phyloP scores from a whole-genome alignment of 2,113 vertebrate species.

The Panthera uncia region DNA sequence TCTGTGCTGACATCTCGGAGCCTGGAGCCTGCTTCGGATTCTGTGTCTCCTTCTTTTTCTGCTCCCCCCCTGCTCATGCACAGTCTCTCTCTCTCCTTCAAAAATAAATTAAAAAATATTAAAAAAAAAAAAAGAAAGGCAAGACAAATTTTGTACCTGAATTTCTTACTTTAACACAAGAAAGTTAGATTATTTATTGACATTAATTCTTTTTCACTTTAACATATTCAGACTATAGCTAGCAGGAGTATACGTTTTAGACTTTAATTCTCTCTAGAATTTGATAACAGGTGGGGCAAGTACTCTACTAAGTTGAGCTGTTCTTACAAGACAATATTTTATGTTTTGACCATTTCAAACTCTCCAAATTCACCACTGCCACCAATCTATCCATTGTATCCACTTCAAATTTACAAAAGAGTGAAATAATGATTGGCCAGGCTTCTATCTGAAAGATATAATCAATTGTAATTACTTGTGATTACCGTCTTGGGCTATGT shows the following conservation, averaged over 20 bases:
- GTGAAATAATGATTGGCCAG: neutral
- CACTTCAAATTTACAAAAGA: neutral
- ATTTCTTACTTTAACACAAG: neutral
- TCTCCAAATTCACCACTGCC: neutral
- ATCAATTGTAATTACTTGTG: neutral
- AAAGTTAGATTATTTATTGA: neutral
- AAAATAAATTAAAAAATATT: too few species aligned
- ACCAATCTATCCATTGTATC: neutral
- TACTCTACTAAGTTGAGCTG: neutral
- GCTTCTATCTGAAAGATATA: neutral
- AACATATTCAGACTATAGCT: neutral
- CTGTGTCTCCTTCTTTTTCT: too few species aligned
- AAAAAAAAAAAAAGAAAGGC: neutral
- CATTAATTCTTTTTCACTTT: neutral
- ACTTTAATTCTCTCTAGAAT: neutral
- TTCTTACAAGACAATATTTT: neutral
- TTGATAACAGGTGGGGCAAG: neutral
- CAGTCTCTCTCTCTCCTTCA: too few species aligned
- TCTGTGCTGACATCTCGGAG: too few species aligned
- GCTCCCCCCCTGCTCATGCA: too few species aligned
- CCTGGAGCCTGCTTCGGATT: too few species aligned
- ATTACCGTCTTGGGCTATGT: neutral
- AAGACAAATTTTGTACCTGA: neutral
- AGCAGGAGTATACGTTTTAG: neutral
- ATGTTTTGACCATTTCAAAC: neutral